Conservation (phyloP, 2,797 vertebrate genomes). For the Semotilus atromaculatus region DNA sequence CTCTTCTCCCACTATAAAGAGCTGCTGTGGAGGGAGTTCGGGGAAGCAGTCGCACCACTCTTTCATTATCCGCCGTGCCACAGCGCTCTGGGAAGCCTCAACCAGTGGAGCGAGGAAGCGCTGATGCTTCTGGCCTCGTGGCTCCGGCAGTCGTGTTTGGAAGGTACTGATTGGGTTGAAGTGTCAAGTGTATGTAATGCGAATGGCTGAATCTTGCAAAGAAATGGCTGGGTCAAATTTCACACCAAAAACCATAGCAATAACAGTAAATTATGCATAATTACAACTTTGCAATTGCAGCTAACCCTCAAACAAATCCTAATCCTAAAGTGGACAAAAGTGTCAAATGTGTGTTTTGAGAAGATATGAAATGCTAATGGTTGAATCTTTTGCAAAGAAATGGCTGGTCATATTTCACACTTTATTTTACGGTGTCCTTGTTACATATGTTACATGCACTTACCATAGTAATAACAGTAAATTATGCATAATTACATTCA, state of each 20-base stretch:
- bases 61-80: constrained; percentile 61
- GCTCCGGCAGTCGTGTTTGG: constrained; percentile 59
- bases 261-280: too few relatives aligned
- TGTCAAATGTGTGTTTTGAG: too few relatives aligned
- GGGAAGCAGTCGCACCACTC: constrained; percentile 60
- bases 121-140: constrained; percentile 61
- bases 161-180: constrained; percentile 55
- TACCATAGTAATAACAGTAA: too few relatives aligned
- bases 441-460: too few relatives aligned
- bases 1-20: constrained; percentile 69
- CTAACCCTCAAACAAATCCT: too few relatives aligned
- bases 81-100: constrained; percentile 62
- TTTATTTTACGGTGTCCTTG: too few relatives aligned
- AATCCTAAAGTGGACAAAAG: too few relatives aligned
- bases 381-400: too few relatives aligned
- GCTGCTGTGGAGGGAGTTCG: constrained; percentile 69
- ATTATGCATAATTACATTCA: too few relatives aligned
- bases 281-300: too few relatives aligned
- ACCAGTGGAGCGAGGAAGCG: constrained; percentile 66
- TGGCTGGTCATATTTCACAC: not conserved
- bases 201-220: not conserved
- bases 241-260: too few relatives aligned
- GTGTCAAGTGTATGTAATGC: not conserved
- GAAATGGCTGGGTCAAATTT: not conserved
- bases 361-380: too few relatives aligned